A percentile compares a stretch with the other conserved stretches of the same genome.
These are phyloP conservation scores for Teleogryllus occipitalis DNA, from an alignment of 1,140 invertebrate genomes.

Conservation along the genomic window DNA sequence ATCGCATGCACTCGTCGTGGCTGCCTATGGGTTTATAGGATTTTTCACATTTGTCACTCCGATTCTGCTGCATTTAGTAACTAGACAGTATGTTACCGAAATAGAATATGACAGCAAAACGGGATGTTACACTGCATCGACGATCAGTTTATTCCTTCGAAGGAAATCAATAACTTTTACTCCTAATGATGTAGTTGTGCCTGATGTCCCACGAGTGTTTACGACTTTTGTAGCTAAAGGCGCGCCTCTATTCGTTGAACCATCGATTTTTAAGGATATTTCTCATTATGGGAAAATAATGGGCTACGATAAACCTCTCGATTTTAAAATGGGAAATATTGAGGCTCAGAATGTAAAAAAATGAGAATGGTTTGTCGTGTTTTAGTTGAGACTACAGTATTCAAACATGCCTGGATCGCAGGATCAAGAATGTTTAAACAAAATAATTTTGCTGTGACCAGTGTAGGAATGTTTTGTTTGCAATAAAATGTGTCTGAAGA, in stretches of 20 bases:
- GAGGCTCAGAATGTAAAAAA: conserved; percentile 11
- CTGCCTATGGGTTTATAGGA: conserved; percentile 54
- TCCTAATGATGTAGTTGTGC: conserved; percentile 63
- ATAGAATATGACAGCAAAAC: conserved; percentile 58
- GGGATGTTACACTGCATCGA: conserved; percentile 59
- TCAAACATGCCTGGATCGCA: no score
- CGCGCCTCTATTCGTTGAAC: conserved; percentile 67
- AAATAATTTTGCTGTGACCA: no score
- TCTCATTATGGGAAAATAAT: conserved; percentile 74
- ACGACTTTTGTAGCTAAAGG: conserved; percentile 63
- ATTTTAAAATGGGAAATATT: conserved; percentile 54
- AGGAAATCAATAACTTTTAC: conserved; percentile 55
- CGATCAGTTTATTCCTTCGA: conserved; percentile 55
- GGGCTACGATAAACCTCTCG: conserved; percentile 83
- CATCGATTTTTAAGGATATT: conserved; percentile 54
- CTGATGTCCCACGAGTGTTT: conserved; percentile 72
- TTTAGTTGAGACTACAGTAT: neutral
- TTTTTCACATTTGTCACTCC: conserved; percentile 79
- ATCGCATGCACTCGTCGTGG: conserved; percentile 45
- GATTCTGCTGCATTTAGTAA: conserved; percentile 67
- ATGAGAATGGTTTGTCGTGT: neutral
- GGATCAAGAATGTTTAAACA: no score
- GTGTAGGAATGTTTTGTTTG: no score
- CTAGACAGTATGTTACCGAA: conserved; percentile 76
- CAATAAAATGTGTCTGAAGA: no score